Percentiles rank a stretch among this genome's conserved stretches.
These are phyloP conservation scores for Acrobasis suavella DNA, from an alignment of 2,888 invertebrate species.

Conservation along the genomic window DNA sequence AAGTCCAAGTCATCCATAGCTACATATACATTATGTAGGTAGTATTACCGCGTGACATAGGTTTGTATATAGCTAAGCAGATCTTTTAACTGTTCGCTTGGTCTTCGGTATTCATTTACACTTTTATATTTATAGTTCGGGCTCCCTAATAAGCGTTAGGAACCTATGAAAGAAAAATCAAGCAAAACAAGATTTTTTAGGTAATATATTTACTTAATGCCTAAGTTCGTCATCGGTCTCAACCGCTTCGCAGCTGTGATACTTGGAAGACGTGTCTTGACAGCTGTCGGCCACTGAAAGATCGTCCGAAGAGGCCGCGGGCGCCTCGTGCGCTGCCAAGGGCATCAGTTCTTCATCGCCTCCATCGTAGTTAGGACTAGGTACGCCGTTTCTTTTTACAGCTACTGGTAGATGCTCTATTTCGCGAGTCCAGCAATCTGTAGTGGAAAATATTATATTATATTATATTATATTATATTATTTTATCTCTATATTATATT, in stretches of 20 bases:
- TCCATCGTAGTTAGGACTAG: conserved; percentile 43
- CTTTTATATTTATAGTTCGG: no score
- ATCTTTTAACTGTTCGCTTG: no score
- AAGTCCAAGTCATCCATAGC: no score
- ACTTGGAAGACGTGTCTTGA: conserved; percentile 88
- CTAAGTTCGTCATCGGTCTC: conserved; percentile 82
- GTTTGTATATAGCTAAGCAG: no score
- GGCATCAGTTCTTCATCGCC: conserved; percentile 85
- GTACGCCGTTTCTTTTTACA: conserved; percentile 53
- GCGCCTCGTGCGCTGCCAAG: conserved; percentile 82
- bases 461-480: no score
- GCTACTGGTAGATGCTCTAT: conserved; percentile 42
- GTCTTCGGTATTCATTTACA: no score
- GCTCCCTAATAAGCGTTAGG: no score
- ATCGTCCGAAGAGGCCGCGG: conserved; percentile 84
- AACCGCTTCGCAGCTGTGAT: conserved; percentile 89
- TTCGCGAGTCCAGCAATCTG: conserved; percentile 67
- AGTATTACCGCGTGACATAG: no score
- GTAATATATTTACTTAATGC: conserved; percentile 45
- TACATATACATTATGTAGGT: no score
- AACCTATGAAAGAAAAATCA: neutral
- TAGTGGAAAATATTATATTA: conserved; percentile 9
- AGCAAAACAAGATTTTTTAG: neutral
- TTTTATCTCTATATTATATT: no score
- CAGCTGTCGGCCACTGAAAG: conserved; percentile 87